phyloP scores from a whole-genome alignment of 2,888 invertebrate species.

The Pristionchus entomophagus region DNA sequence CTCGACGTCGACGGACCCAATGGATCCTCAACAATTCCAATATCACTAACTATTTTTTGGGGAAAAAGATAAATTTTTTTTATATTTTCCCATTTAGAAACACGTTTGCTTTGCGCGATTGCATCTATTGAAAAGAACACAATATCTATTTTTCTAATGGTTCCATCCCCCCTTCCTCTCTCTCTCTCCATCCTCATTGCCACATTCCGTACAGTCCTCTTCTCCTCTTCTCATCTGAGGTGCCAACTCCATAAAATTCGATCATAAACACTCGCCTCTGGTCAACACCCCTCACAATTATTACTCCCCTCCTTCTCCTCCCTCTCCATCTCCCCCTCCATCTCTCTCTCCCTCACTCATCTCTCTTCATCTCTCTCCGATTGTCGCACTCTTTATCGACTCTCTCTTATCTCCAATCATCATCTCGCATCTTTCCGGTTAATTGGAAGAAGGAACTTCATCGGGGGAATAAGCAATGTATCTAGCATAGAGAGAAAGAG shows the following conservation, averaged over 20 bases:
- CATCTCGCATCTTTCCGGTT: slow-evolving; percentile 26
- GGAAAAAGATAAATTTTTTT: neutral
- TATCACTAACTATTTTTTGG: neutral
- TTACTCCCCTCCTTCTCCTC: neutral
- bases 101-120: too few relatives aligned
- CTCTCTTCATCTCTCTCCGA: slow-evolving; percentile 15
- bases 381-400: slow-evolving; percentile 6
- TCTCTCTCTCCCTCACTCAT: slow-evolving; percentile 3
- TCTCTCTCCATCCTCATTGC: neutral
- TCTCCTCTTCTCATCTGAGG: too few relatives aligned
- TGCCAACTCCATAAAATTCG: slow-evolving; percentile 12
- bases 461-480: neutral
- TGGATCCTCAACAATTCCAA: slow-evolving; percentile 13
- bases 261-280: slow-evolving; percentile 35
- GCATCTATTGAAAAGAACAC: too few relatives aligned
- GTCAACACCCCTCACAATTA: slow-evolving; percentile 17
- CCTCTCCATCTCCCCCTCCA: neutral
- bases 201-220: neutral
- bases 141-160: neutral
- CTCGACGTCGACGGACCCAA: slow-evolving; percentile 28
- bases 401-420: slow-evolving; percentile 26
- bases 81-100: too few relatives aligned
- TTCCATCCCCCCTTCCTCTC: neutral
- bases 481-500: neutral
- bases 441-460: neutral